phyloP scores from a whole-genome alignment of 2,888 invertebrate genomes.

The Hypolimnas misippus region DNA sequence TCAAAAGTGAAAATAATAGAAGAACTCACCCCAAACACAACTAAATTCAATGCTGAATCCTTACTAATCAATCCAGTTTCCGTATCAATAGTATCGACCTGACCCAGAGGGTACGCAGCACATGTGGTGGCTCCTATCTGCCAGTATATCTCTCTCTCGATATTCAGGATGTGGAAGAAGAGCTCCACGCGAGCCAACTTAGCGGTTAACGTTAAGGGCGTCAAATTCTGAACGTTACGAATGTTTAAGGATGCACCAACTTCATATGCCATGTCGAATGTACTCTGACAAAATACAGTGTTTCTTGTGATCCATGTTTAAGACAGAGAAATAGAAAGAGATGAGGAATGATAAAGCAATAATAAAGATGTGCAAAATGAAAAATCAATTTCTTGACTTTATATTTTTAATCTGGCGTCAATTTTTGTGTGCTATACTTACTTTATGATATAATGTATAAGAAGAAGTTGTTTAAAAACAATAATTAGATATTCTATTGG shows the following conservation, averaged over 20 bases:
- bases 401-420: no score
- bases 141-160: slow-evolving; percentile 98
- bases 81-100: slow-evolving; percentile 97
- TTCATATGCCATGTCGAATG: slow-evolving; percentile 97
- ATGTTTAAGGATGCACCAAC: slow-evolving; percentile 95
- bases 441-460: no score
- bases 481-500: no score
- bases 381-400: no score
- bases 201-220: slow-evolving; percentile 96
- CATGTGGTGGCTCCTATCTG: slow-evolving; percentile 98
- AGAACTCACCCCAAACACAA: slow-evolving; percentile 95
- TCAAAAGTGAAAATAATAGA: not conserved
- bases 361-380: no score
- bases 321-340: no score
- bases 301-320: not conserved
- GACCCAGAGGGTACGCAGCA: slow-evolving; percentile 97
- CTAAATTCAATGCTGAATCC: slow-evolving; percentile 96
- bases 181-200: slow-evolving; percentile 96
- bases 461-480: no score
- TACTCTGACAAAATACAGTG: slow-evolving; percentile 83
- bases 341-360: no score
- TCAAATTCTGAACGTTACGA: slow-evolving; percentile 93
- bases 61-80: slow-evolving; percentile 96
- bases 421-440: no score
- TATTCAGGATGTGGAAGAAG: slow-evolving; percentile 98